These are phyloP conservation scores for Ischnura elegans DNA, from an alignment of 2,888 invertebrate species.

Conservation along the genomic window DNA sequence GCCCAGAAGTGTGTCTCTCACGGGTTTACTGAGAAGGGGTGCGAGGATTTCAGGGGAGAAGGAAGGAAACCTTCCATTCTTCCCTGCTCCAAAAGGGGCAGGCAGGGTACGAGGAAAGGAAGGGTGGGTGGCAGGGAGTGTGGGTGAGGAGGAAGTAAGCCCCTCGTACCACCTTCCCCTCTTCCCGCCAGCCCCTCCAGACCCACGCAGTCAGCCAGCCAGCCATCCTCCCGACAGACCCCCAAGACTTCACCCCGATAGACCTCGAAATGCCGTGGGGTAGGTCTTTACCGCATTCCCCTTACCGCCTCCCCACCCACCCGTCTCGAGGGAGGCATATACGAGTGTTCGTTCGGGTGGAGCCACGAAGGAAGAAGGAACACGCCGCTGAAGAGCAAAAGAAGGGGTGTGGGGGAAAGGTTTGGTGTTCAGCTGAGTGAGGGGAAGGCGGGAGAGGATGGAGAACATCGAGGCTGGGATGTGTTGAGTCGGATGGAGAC, in stretches of 20 bases:
- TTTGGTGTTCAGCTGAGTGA: not conserved
- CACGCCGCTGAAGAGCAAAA: not conserved
- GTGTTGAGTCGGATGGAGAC: too few relatives aligned
- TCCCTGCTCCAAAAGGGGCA: constrained; percentile 31
- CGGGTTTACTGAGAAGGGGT: not conserved
- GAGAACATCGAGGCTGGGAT: too few relatives aligned
- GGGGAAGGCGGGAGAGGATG: too few relatives aligned
- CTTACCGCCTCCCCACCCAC: not conserved
- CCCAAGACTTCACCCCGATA: constrained; percentile 45
- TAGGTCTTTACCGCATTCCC: constrained; percentile 62
- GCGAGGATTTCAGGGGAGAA: not conserved
- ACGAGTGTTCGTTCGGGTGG: constrained; percentile 41
- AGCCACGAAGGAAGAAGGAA: constrained; percentile 26
- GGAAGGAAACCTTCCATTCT: constrained; percentile 54
- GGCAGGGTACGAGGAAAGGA: not conserved
- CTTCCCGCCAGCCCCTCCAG: too few relatives aligned
- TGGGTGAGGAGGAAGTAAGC: constrained; percentile 60
- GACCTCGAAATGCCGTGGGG: constrained; percentile 66
- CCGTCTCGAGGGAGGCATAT: constrained; percentile 43
- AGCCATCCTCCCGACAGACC: constrained; percentile 37
- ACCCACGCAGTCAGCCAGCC: not conserved
- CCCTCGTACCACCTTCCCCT: not conserved
- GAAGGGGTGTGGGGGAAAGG: not conserved
- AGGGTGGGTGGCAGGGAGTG: not conserved
- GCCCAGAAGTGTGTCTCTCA: not conserved